A percentile compares a stretch with the other conserved stretches of the same genome.
phyloP scores from a whole-genome alignment of 2,797 vertebrate species.

The Cuculus canorus region DNA sequence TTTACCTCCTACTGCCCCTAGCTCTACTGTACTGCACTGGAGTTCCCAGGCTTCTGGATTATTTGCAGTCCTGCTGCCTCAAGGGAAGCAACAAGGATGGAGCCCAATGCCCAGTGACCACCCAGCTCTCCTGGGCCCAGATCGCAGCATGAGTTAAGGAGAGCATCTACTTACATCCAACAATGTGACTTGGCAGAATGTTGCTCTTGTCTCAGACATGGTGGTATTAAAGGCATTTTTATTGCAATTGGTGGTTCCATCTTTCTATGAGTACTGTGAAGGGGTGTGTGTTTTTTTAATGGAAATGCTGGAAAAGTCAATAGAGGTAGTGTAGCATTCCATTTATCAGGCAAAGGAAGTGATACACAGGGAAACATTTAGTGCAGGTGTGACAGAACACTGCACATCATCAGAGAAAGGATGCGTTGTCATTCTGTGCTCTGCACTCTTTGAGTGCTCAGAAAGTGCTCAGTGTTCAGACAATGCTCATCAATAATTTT shows the following conservation, averaged over 20 bases:
- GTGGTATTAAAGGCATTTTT: not conserved
- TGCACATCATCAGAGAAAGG: not conserved
- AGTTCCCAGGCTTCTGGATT: not conserved
- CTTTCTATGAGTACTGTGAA: not conserved
- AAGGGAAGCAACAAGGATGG: accelerated
- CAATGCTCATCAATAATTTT: not conserved
- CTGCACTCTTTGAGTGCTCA: not conserved
- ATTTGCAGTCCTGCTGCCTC: not conserved
- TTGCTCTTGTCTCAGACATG: accelerated
- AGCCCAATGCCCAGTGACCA: not conserved
- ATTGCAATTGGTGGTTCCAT: not conserved
- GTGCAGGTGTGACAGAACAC: not conserved
- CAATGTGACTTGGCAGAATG: accelerated
- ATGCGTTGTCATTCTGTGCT: not conserved
- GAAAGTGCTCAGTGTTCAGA: not conserved
- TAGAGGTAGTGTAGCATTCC: not conserved
- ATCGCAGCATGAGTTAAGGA: accelerated
- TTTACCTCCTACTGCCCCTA: not conserved
- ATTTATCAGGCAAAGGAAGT: not conserved
- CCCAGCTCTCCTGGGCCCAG: not conserved
- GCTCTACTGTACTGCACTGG: not conserved
- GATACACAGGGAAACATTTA: accelerated
- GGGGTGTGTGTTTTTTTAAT: accelerated
- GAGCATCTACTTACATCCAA: accelerated
- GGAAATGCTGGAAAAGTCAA: not conserved